Conservation (phyloP, 37 sponge, comb jelly and placozoan genomes). For the Beroe ovata region DNA sequence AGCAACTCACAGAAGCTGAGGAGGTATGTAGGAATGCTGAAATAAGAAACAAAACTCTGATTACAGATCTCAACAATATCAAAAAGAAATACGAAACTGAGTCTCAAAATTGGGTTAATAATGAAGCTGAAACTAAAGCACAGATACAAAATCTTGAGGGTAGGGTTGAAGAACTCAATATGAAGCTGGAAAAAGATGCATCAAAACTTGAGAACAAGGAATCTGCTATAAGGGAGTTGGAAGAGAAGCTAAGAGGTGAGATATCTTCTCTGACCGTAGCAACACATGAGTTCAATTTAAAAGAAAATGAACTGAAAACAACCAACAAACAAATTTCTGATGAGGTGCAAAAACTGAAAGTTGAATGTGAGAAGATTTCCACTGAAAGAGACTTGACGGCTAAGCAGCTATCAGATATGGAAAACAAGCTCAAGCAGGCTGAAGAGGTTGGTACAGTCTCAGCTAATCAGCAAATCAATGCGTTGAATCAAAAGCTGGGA, state of each 20-base stretch:
- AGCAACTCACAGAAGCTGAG: conserved; percentile 53
- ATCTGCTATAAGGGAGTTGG: not conserved
- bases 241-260: conserved; percentile 10
- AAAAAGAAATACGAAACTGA: conserved; percentile 25
- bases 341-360: conserved; percentile 6
- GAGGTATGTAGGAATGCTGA: conserved; percentile 67
- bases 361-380: conserved; percentile 5
- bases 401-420: conserved; percentile 50
- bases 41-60: conserved; percentile 27
- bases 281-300: conserved; percentile 15
- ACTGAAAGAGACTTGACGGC: not conserved
- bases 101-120: conserved; percentile 2
- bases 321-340: conserved; percentile 32
- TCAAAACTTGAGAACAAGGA: conserved; percentile 2
- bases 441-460: conserved; percentile 60
- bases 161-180: not conserved
- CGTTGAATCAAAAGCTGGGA: conserved; percentile 30
- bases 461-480: conserved; percentile 52
- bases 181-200: not conserved
- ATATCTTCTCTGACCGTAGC: conserved; percentile 8
- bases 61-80: conserved; percentile 26
- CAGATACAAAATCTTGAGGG: conserved; percentile 20
- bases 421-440: conserved; percentile 19
- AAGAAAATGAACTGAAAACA: conserved; percentile 46
- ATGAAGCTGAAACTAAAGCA: conserved; percentile 8